Base-by-base conservation (phyloP, 2,888 invertebrate species). In the Salpingus planirostris region DNA sequence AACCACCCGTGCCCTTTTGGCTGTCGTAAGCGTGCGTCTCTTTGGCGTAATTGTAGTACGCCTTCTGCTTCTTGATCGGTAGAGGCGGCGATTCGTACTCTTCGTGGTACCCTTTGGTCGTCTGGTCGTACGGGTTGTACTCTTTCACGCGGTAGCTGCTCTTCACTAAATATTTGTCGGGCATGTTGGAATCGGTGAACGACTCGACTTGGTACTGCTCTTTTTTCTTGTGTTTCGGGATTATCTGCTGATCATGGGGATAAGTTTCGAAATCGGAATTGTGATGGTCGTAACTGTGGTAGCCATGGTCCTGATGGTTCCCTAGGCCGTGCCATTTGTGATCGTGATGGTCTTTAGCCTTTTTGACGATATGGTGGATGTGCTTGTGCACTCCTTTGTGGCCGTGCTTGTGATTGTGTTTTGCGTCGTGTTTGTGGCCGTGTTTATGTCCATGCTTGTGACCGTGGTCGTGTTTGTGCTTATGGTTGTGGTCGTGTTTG, bases 161-260 rank as follows among this genome's bases (percentile, higher is more conserved):
- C 13, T 28, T 36, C 7, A 33, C 33, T 2, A 38, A 15, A 21
- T 27, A 38, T 21, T 24, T 29, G 13, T 33, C 26, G 2, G n/a
- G 6, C 13, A 2, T 18, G 5, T 8, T 8, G 5, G 8, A 18
- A 8, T 8, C 18, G 18, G 18, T 18, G 18, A 18, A 18, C 5
- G 33, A 33, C 21, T 33, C 33, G 2, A 30, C 28, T 27, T 33
- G 27, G 15, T 30, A 30, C 13, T 33, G 24, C 18, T 37, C 33
- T 10, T 15, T 33, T 14, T 13, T 21, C 3, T 24, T 10, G 11
- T 21, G 18, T 21, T 18, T 29, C 21, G n/a, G 3, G 10, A 11
- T 21, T 8, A 11, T 6, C n/a, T 21, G 13, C 18, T 21, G 12
- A 8, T 31, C 26, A n/a, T 26, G 2, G 21, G 15, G 25, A 21